Base-by-base conservation (phyloP, 2,888 invertebrate species). In the Xylota sylvarum region DNA sequence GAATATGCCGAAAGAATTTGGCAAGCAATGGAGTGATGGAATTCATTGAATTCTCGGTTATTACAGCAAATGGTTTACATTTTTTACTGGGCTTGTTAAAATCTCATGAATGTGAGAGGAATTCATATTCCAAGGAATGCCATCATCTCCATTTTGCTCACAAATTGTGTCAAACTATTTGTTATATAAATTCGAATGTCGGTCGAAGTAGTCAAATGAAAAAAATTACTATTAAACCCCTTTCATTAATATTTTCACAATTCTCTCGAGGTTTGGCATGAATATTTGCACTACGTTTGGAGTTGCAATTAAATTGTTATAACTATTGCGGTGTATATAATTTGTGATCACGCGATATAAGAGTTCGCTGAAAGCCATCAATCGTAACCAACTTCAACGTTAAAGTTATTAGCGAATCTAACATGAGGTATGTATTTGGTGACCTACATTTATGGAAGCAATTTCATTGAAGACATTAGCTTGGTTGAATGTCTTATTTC, bases 341-440 rank as follows among this genome's bases (percentile, higher is more conserved):
- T 52, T 52, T 67, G 7, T n/a, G 4, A 27, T 52, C 67, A 67
- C 67, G 40, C 67, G 52, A 27, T 67, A 10, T 23, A 27, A 40
- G 27, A 67, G 27, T 55, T 40, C 40, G 27, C 19, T 10, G 35
- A 35, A 30, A 46, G 40, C 43, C 35, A 60, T 73, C 60, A 73
- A 62, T 52, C 73, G 14, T 43, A 30, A 40, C n/a, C n/a, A 43
- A 50, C 50, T 17, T 62, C 27, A 14, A 50, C 37, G 32, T 73
- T 40, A 40, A 52, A 43, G 19, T 40, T 60, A 60, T 73, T 52
- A 73, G 62, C 62, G 48, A 48, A 60, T 37, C 48, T 35, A 48
- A 27, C 23, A 17, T 43, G 17, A 14, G 40, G 17, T 6, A 27
- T 35, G 58, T 14, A 58, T 37, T 72, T 60, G 6, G 19, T 46